A percentile compares a stretch with the other conserved stretches of the same genome.
These are phyloP conservation scores for Pogona vitticeps DNA, from an alignment of 2,113 vertebrate genomes.

Conservation along the genomic window DNA sequence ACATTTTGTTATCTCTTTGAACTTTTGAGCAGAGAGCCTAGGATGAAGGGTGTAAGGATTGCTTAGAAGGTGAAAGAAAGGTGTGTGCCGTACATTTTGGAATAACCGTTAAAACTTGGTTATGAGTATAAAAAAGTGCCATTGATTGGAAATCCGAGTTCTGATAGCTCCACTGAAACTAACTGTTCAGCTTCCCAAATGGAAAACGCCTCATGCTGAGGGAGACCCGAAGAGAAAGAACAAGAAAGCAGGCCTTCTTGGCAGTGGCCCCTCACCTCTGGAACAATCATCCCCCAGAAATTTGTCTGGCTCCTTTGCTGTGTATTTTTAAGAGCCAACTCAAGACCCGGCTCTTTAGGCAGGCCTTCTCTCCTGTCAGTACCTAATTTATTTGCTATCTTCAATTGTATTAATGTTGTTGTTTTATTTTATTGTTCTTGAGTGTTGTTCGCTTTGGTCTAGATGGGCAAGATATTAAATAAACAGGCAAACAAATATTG, in stretches of 20 bases:
- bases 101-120: conserved; percentile 63
- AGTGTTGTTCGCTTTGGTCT: too few species aligned
- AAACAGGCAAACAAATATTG: not conserved
- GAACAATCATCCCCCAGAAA: too few species aligned
- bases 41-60: conserved; percentile 57
- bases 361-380: too few species aligned
- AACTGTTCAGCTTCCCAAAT: not conserved
- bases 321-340: too few species aligned
- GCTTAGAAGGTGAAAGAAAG: conserved; percentile 52
- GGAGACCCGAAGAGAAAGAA: too few species aligned
- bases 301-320: too few species aligned
- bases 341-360: too few species aligned
- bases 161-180: not conserved
- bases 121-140: not conserved
- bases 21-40: conserved; percentile 79
- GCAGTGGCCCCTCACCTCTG: too few species aligned
- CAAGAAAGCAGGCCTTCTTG: too few species aligned
- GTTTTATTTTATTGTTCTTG: not conserved
- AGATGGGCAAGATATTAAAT: too few species aligned
- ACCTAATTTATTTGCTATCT: too few species aligned
- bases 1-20: conserved; percentile 88
- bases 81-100: conserved; percentile 37
- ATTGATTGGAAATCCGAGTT: conserved; percentile 1
- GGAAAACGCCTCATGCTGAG: rapidly evolving
- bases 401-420: too few species aligned